phyloP scores from a whole-genome alignment of 2,797 vertebrate genomes.

The Rhinogobio ventralis region DNA sequence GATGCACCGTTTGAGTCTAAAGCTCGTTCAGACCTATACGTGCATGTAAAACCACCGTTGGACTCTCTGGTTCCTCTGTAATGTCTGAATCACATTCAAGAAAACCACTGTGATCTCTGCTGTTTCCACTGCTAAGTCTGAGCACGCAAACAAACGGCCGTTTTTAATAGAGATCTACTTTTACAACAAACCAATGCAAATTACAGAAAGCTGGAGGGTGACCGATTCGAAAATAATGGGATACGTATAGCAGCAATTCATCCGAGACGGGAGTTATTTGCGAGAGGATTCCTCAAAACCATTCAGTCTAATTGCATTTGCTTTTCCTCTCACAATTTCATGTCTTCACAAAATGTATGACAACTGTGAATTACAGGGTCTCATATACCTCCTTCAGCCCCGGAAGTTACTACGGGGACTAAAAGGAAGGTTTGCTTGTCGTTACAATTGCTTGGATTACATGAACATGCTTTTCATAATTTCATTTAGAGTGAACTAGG shows the following conservation, averaged over 20 bases:
- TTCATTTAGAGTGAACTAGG: neutral
- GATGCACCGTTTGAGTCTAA: slow-evolving; percentile 5
- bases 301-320: slow-evolving; percentile 7
- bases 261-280: slow-evolving; percentile 7
- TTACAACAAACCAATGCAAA: neutral
- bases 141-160: slow-evolving; percentile 4
- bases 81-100: slow-evolving; percentile 27
- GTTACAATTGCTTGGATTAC: neutral
- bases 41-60: slow-evolving; percentile 28
- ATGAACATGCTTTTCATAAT: neutral
- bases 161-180: slow-evolving; percentile 29
- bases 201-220: neutral
- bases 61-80: slow-evolving; percentile 29
- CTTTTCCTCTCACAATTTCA: neutral
- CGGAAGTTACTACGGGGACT: neutral
- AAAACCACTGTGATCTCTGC: slow-evolving; percentile 25
- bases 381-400: neutral
- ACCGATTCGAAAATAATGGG: slow-evolving; percentile 28
- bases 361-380: neutral
- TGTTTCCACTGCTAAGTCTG: slow-evolving; percentile 27
- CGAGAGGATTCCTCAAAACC: slow-evolving; percentile 17
- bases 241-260: slow-evolving; percentile 17
- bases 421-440: neutral
- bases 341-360: slow-evolving; percentile 19
- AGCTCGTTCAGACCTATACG: slow-evolving; percentile 20